Evolutionary conservation across 2,797 vertebrate genomes (phyloP), one percentile per base, ranked within the genome.

Genomic region (Sebastiscus albofasciatus): DNA sequence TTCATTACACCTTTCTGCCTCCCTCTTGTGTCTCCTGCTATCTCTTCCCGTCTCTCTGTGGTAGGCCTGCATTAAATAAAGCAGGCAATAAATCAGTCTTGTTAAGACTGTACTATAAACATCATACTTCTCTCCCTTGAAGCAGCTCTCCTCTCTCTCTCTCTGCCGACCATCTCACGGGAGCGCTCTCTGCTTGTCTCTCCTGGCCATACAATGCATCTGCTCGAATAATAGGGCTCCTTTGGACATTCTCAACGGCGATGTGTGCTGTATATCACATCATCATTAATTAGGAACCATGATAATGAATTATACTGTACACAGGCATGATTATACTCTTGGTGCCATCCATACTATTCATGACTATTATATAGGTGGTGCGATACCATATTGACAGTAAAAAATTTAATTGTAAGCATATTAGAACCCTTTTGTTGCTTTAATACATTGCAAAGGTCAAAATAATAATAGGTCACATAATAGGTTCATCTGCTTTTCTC

Each of bases 31-130:
- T 64, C 80, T 79, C 67, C 46, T 67, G 27, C 49, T 22, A 58
- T 77, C 59, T 72, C 69, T 27, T 54, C 36, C 58, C 31, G 49
- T 81, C 65, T 87, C 52, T 84, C 81, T 66, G 56, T 26, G 72
- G 64, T 39, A 54, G 61, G 72, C 52, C 68, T 33, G 66, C 61
- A 74, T 91, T 64, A 74, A 72, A 75, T 67, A 46, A 79, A 88
- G 73, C 70, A 5, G 29, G 72, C 77, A 62, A 78, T 87, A 90
- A 87, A 92, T 92, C 87, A 65, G 72, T 62, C 81, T 82, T 22
- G 81, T 88, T 85, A 81, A 75, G 84, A 85, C 89, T 88, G 88
- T 81, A 80, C 56, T 77, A 67, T 82, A 84, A 88, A 90, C 84
- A 75, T 79, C 65, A 36, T 74, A 59, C 70, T 74, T 80, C 77